phyloP scores from a whole-genome alignment of 2,113 vertebrate genomes.

The Prinia subflava region DNA sequence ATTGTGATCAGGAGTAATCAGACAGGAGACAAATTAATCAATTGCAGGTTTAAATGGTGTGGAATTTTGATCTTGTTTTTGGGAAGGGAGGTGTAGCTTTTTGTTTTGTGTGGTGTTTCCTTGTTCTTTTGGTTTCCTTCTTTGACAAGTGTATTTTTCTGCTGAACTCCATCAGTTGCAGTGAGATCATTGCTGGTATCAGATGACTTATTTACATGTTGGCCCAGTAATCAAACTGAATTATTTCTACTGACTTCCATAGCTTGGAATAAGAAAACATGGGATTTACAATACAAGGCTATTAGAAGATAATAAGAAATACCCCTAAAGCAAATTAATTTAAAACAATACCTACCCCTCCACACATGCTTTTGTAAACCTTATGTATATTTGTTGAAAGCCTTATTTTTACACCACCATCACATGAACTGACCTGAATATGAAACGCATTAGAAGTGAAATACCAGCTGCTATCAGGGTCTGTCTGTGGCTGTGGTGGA shows the following conservation, averaged over 20 bases:
- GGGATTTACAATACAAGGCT: not conserved
- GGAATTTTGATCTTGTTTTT: not conserved
- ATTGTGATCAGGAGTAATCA: not conserved
- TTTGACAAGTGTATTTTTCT: not conserved
- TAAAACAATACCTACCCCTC: not conserved
- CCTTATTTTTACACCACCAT: not conserved
- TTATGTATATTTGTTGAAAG: not conserved
- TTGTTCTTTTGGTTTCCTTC: not conserved
- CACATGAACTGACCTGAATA: not conserved
- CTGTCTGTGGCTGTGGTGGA: accelerated
- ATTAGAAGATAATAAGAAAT: not conserved
- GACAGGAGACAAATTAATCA: not conserved
- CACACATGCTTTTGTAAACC: not conserved
- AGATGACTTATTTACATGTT: not conserved
- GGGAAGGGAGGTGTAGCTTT: not conserved
- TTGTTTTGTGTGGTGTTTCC: not conserved
- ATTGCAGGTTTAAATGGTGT: not conserved
- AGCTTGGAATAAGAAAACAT: not conserved
- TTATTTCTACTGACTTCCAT: not conserved
- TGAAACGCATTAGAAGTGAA: not conserved
- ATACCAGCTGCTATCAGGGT: not conserved
- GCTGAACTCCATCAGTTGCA: not conserved
- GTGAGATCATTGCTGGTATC: not conserved
- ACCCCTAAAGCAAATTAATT: not conserved
- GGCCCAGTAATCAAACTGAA: not conserved